These are phyloP conservation scores for Crypturellus tataupa DNA, from an alignment of 2,797 vertebrate species.

Conservation along the genomic window DNA sequence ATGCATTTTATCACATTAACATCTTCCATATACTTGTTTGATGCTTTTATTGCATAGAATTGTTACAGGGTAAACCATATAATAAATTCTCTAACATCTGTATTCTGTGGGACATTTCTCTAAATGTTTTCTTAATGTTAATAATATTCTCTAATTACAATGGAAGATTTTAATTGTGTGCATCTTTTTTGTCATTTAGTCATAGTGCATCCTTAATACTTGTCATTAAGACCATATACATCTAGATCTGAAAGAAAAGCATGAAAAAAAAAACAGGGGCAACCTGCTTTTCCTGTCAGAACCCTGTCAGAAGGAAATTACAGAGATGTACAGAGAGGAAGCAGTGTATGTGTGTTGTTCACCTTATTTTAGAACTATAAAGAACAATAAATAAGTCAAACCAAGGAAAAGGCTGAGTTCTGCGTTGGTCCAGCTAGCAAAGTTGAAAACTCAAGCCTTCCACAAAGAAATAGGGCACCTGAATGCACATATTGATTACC, in stretches of 20 bases:
- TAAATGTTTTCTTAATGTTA: not conserved
- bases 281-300: not conserved
- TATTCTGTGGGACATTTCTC: not conserved
- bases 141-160: not conserved
- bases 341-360: not conserved
- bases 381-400: not conserved
- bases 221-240: not conserved
- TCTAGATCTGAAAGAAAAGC: not conserved
- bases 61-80: not conserved
- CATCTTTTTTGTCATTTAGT: not conserved
- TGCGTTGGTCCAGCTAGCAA: not conserved
- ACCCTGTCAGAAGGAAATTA: not conserved
- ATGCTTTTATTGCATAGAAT: not conserved
- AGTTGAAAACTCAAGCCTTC: not conserved
- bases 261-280: not conserved
- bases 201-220: not conserved
- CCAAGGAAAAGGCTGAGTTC: not conserved
- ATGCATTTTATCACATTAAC: not conserved
- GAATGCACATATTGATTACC: not conserved
- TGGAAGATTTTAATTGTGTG: not conserved
- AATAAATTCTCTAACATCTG: not conserved
- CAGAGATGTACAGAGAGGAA: not conserved
- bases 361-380: not conserved
- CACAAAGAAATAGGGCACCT: not conserved
- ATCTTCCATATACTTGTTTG: not conserved